These are phyloP conservation scores for Drosophila parthenogenetica DNA, from an alignment of 2,888 invertebrate genomes.

Conservation along the genomic window DNA sequence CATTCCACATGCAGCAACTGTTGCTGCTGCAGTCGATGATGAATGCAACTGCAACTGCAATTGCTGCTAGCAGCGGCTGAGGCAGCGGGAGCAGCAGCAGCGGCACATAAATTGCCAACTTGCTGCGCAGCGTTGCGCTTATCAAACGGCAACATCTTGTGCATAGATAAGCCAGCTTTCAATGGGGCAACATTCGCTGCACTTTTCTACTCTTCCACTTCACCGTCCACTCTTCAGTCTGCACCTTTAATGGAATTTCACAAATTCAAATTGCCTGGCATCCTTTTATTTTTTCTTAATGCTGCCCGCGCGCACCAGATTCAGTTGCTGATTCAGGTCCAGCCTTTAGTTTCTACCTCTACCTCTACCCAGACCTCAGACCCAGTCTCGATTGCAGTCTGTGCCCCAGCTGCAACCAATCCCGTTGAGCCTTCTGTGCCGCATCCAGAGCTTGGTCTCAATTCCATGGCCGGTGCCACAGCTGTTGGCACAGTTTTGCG, in stretches of 20 bases:
- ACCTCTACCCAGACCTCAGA: background rate
- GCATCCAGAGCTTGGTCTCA: constrained; percentile 1
- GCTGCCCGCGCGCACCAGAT: constrained; percentile 44
- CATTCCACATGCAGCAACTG: constrained; percentile 67
- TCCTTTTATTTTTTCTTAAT: constrained; percentile 61
- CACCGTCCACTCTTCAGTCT: constrained; percentile 8
- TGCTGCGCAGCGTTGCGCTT: constrained; percentile 69
- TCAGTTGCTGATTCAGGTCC: constrained; percentile 29
- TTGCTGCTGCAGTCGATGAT: constrained; percentile 69
- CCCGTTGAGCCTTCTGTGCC: constrained; percentile 13
- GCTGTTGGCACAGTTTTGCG: constrained; percentile 75
- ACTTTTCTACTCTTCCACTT: constrained; percentile 9
- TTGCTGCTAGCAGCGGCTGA: constrained; percentile 22
- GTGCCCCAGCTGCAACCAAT: constrained; percentile 40
- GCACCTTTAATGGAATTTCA: constrained; percentile 75
- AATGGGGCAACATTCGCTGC: constrained; percentile 41
- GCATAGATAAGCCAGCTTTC: constrained; percentile 71
- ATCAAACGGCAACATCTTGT: constrained; percentile 81
- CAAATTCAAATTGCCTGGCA: constrained; percentile 81
- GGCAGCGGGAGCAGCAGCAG: constrained; percentile 21
- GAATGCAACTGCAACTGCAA: constrained; percentile 65
- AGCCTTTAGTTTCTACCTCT: constrained; percentile 24
- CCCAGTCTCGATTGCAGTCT: constrained; percentile 4
- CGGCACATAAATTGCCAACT: constrained; percentile 73
- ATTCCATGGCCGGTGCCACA: constrained; percentile 32